These are phyloP conservation scores for Parauchenoglanis punctatus DNA, from an alignment of 2,797 vertebrate species.

Conservation along the genomic window DNA sequence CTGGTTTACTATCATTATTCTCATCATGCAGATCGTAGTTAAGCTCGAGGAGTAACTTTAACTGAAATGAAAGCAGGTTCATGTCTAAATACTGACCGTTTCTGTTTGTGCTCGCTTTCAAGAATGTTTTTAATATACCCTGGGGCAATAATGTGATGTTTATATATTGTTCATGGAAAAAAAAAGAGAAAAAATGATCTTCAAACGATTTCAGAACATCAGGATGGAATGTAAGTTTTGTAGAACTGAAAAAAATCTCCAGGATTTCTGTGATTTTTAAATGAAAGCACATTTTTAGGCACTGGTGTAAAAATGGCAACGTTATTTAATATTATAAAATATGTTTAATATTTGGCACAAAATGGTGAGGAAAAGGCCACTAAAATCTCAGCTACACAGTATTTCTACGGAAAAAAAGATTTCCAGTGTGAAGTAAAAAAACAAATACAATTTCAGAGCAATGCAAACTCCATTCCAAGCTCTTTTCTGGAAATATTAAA, in stretches of 20 bases:
- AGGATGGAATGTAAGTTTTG: not conserved
- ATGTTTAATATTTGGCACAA: conserved; percentile 73
- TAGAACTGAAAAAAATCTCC: not conserved
- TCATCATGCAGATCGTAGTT: conserved; percentile 50
- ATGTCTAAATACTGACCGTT: conserved; percentile 56
- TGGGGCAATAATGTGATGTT: not conserved
- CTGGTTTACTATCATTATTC: not conserved
- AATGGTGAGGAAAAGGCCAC: conserved; percentile 78
- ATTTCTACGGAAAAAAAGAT: not conserved
- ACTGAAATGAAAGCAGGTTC: conserved; percentile 60
- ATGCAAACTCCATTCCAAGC: not conserved
- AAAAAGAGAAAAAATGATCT: not conserved
- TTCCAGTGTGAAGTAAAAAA: not conserved
- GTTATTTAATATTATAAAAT: conserved; percentile 65
- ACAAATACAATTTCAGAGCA: not conserved
- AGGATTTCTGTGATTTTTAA: not conserved
- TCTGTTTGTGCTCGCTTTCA: conserved; percentile 56
- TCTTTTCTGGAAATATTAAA: not conserved
- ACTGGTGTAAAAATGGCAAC: conserved; percentile 68
- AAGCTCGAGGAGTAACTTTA: conserved; percentile 53
- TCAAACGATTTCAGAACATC: not conserved
- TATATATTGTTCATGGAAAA: not conserved
- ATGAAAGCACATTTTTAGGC: conserved; percentile 63
- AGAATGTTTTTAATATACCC: conserved; percentile 2
- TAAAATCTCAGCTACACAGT: conserved; percentile 57